These are phyloP conservation scores for Pelmatolapia mariae DNA, from an alignment of 2,113 vertebrate genomes.

Conservation along the genomic window DNA sequence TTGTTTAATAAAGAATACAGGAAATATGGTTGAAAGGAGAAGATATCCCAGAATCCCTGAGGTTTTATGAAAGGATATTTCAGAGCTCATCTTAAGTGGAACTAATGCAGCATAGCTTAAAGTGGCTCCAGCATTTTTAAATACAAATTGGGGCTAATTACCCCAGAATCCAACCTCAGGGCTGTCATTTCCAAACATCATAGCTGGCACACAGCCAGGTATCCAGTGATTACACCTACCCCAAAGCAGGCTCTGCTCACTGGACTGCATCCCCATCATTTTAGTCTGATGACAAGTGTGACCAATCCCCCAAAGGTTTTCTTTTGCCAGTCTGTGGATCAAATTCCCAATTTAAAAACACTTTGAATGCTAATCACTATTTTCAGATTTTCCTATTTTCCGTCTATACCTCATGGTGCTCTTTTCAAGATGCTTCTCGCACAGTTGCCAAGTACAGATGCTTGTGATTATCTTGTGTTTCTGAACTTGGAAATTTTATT, in stretches of 20 bases:
- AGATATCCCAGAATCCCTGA: constrained; percentile 47
- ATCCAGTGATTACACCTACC: neutral
- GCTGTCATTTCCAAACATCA: constrained; percentile 25
- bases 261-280: neutral
- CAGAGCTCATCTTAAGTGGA: constrained; percentile 59
- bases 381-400: neutral
- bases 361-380: neutral
- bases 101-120: constrained; percentile 69
- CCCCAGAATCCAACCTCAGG: constrained; percentile 33
- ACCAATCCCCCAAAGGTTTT: neutral
- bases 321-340: neutral
- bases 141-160: constrained; percentile 79
- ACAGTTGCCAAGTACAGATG: neutral
- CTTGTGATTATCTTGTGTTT: neutral
- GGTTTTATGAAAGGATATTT: constrained; percentile 61
- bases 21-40: constrained; percentile 33
- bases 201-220: constrained; percentile 20
- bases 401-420: neutral
- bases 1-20: constrained; percentile 37
- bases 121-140: constrained; percentile 52
- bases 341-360: neutral
- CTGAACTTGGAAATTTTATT: neutral
- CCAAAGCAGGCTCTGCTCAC: neutral
- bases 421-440: neutral
- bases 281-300: neutral